phyloP scores from a whole-genome alignment of 2,113 vertebrate species.

The Microtus montanus region DNA sequence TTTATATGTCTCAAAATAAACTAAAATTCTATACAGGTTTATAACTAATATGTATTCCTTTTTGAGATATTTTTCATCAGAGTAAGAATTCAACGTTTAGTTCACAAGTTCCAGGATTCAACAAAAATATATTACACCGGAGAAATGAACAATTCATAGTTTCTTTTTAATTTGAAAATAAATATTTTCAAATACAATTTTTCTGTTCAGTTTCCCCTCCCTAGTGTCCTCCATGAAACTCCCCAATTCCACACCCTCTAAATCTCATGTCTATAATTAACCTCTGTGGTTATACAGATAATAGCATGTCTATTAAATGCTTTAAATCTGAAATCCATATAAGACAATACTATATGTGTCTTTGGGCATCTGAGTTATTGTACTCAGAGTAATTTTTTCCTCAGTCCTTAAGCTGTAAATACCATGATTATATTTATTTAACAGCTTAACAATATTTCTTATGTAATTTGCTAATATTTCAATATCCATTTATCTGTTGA shows the following conservation, averaged over 20 bases:
- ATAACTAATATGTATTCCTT: neutral
- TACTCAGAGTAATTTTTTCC: too few species aligned
- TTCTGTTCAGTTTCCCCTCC: neutral
- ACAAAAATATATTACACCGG: neutral
- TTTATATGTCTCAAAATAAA: neutral
- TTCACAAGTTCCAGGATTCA: neutral
- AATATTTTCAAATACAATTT: too few species aligned
- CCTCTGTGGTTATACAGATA: too few species aligned
- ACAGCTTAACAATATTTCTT: too few species aligned
- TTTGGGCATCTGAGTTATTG: too few species aligned
- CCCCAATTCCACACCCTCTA: neutral
- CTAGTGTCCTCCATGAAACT: neutral
- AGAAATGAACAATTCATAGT: neutral
- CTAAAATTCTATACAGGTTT: neutral
- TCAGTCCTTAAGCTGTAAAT: too few species aligned
- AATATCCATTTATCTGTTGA: too few species aligned
- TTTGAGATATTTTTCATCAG: neutral
- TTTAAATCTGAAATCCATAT: too few species aligned
- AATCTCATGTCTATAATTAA: neutral
- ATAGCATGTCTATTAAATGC: too few species aligned
- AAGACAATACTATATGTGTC: too few species aligned
- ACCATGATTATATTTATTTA: too few species aligned
- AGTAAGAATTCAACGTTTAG: neutral
- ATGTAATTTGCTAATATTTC: too few species aligned
- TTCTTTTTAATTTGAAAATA: neutral